Percentiles rank a stretch among this genome's conserved stretches.
phyloP scores from a whole-genome alignment of 2,888 invertebrate species.

The Orthosia gothica region DNA sequence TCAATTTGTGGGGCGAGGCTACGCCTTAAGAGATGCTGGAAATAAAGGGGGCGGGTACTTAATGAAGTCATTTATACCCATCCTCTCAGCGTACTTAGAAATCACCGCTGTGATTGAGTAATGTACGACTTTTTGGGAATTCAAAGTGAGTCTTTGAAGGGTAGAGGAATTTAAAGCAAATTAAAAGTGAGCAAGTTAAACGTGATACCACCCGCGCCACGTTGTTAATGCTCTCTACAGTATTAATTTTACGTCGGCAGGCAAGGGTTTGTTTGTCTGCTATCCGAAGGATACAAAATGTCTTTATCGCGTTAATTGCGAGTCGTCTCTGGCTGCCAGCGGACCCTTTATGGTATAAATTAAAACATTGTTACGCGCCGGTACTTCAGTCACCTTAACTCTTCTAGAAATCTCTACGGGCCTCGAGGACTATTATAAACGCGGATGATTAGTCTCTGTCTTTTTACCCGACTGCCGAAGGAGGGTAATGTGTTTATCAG shows the following conservation, averaged over 20 bases:
- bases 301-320: constrained; percentile 83
- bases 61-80: constrained; percentile 84
- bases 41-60: constrained; percentile 78
- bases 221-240: constrained; percentile 74
- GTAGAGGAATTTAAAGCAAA: constrained; percentile 64
- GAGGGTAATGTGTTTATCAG: no score
- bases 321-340: constrained; percentile 70
- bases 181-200: constrained; percentile 67
- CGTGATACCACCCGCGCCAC: constrained; percentile 62
- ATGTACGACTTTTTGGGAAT: constrained; percentile 76
- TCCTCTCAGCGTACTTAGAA: constrained; percentile 70
- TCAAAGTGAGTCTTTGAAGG: constrained; percentile 58
- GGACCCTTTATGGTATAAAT: constrained; percentile 75
- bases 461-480: no score
- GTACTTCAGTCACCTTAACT: constrained; percentile 57
- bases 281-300: constrained; percentile 77
- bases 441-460: constrained; percentile 43
- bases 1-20: constrained; percentile 81
- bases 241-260: constrained; percentile 80
- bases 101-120: constrained; percentile 76
- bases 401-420: constrained; percentile 41
- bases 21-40: constrained; percentile 75
- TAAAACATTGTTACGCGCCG: constrained; percentile 74
- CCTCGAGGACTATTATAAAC: constrained; percentile 35
- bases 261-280: constrained; percentile 79